Evolutionary conservation across 2,797 vertebrate genomes (phyloP).

Genomic region (Catharus ustulatus): DNA sequence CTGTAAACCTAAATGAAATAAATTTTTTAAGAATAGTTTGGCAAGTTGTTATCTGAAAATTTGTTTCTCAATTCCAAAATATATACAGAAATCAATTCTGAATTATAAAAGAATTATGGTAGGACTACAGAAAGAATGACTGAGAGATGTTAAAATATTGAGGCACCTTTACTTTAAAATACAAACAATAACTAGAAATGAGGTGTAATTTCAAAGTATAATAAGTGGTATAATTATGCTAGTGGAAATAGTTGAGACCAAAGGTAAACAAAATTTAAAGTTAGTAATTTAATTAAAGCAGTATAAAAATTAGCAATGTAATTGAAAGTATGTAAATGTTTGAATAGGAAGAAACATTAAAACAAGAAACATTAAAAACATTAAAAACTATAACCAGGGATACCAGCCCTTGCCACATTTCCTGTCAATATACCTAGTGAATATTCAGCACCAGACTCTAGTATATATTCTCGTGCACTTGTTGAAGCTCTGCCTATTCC

Average conservation of each 20-base stretch:
- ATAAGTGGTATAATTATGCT: not conserved
- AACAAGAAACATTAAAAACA: not conserved
- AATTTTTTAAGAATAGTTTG: constrained; percentile 7
- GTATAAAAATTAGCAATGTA: not conserved
- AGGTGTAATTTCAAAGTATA: not conserved
- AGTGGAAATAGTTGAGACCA: not conserved
- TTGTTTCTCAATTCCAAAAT: not conserved
- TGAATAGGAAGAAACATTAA: not conserved
- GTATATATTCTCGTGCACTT: not conserved
- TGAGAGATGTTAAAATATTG: not conserved
- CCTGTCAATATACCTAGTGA: not conserved
- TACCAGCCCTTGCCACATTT: not conserved
- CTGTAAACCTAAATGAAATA: constrained; percentile 20
- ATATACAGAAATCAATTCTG: not conserved
- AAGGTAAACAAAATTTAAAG: not conserved
- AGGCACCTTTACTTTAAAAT: not conserved
- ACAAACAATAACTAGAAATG: not conserved
- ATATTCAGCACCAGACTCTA: not conserved
- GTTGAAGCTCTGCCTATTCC: not conserved
- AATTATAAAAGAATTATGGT: not conserved
- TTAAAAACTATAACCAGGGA: not conserved
- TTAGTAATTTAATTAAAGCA: not conserved
- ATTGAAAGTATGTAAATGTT: not conserved
- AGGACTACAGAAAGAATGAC: not conserved
- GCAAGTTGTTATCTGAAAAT: constrained; percentile 16